These are phyloP conservation scores for Zaprionus taronus DNA, from an alignment of 1,140 invertebrate species.

Conservation along the genomic window DNA sequence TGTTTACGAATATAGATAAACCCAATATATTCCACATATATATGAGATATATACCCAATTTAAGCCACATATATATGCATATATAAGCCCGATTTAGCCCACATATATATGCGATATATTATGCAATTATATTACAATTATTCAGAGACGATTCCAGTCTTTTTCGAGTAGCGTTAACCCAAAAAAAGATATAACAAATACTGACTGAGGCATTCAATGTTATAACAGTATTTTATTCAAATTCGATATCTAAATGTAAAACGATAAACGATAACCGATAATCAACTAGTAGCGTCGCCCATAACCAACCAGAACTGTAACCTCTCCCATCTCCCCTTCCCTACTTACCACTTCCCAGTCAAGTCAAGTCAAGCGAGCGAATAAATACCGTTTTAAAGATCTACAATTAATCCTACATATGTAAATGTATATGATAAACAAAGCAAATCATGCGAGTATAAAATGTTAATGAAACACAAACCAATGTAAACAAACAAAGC, in stretches of 20 bases:
- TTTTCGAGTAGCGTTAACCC: constrained; percentile 35
- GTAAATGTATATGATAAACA: constrained; percentile 32
- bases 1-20: constrained; percentile 44
- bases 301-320: constrained; percentile 37
- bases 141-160: constrained; percentile 23
- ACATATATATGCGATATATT: constrained; percentile 29
- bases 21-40: constrained; percentile 21
- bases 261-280: constrained; percentile 10
- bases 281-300: constrained; percentile 28
- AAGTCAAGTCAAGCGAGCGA: constrained; percentile 48
- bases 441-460: constrained; percentile 21
- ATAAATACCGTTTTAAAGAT: not conserved
- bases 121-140: constrained; percentile 27
- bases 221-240: constrained; percentile 52
- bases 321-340: not conserved
- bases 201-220: constrained; percentile 82
- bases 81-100: constrained; percentile 25
- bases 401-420: constrained; percentile 29
- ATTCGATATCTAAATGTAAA: constrained; percentile 41
- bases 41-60: not conserved
- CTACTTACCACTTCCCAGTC: constrained; percentile 14
- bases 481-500: constrained; percentile 26
- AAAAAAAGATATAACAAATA: constrained; percentile 41
- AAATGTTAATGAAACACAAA: constrained; percentile 24
- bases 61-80: constrained; percentile 15